These are phyloP conservation scores for Lanistes nyassanus DNA, from an alignment of 1,140 invertebrate genomes.

Conservation along the genomic window DNA sequence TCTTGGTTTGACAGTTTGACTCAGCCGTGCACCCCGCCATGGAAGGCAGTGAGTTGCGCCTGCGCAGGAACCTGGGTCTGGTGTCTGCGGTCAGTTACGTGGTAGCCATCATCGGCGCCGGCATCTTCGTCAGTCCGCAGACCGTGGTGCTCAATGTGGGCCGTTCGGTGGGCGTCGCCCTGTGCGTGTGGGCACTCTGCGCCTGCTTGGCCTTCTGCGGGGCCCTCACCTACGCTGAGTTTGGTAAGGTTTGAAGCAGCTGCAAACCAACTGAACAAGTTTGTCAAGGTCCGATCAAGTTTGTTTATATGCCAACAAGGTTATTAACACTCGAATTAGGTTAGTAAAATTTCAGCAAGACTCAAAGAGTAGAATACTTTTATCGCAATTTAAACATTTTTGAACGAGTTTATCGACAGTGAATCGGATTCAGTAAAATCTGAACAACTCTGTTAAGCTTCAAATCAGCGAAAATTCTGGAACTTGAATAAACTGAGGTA, in stretches of 20 bases:
- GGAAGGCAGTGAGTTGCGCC: neutral
- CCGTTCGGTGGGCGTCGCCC: conserved; percentile 27
- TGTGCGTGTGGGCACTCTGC: conserved; percentile 30
- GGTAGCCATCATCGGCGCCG: conserved; percentile 31
- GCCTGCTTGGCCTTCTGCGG: conserved; percentile 27
- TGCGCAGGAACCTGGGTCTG: conserved; percentile 23
- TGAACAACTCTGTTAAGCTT: no score
- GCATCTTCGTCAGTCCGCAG: conserved; percentile 36
- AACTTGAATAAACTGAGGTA: no score
- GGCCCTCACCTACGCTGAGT: conserved; percentile 30
- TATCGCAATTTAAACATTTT: no score
- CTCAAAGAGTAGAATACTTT: no score
- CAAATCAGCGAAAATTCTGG: no score
- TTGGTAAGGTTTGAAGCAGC: conserved; percentile 28
- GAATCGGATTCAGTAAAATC: no score
- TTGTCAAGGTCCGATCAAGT: neutral
- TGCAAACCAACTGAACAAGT: neutral
- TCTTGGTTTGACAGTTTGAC: no score
- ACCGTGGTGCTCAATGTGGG: conserved; percentile 27
- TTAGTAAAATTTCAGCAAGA: no score
- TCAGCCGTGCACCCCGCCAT: no score
- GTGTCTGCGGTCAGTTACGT: conserved; percentile 24
- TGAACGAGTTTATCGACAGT: no score
- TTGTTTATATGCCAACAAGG: no score
- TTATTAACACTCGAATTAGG: no score